A percentile compares a stretch with the other conserved stretches of the same genome.
Evolutionary conservation across 1,140 invertebrate species (phyloP).

Genomic region (Maconellicoccus hirsutus): DNA sequence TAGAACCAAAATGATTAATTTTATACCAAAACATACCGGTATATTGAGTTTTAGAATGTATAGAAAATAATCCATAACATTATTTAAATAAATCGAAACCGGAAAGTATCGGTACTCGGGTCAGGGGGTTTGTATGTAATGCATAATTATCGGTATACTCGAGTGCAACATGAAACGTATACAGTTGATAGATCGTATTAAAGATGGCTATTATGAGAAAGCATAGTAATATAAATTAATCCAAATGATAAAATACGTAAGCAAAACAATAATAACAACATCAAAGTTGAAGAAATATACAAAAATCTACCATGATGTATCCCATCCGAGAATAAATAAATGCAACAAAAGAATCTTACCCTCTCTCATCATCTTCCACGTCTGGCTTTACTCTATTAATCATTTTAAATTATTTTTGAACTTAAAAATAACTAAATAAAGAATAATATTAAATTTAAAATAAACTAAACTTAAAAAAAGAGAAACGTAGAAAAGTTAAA

Average conservation of each 20-base stretch:
- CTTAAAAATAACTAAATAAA: slow-evolving; percentile 22
- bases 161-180: too few relatives aligned
- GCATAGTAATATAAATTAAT: not conserved
- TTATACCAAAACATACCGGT: not conserved
- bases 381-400: slow-evolving; percentile 17
- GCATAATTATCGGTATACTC: too few relatives aligned
- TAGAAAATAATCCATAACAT: not conserved
- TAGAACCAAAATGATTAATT: too few relatives aligned
- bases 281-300: not conserved
- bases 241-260: not conserved
- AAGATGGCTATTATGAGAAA: not conserved
- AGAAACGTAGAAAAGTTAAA: slow-evolving; percentile 19
- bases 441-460: slow-evolving; percentile 16
- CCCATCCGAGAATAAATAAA: not conserved
- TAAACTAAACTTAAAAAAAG: slow-evolving; percentile 22
- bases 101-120: not conserved
- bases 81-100: not conserved
- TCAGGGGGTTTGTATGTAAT: not conserved
- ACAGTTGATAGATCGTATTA: not conserved
- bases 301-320: slow-evolving; percentile 14
- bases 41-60: not conserved
- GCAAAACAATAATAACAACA: not conserved
- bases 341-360: not conserved
- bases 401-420: slow-evolving; percentile 15
- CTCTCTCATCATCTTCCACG: slow-evolving; percentile 17